These are phyloP conservation scores for Mechanitis messenoides DNA, from an alignment of 2,888 invertebrate species.

Conservation along the genomic window DNA sequence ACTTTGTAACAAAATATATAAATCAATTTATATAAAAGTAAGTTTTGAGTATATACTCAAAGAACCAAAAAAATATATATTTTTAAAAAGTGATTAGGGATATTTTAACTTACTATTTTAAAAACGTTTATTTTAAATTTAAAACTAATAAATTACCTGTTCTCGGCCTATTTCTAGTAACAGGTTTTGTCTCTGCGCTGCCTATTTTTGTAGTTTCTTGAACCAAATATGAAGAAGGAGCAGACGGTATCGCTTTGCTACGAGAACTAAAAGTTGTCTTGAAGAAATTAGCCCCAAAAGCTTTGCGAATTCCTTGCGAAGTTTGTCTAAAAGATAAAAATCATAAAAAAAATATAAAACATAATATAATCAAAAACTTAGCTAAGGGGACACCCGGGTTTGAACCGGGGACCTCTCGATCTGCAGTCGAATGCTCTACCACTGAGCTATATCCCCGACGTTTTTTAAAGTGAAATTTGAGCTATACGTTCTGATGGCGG, in stretches of 20 bases:
- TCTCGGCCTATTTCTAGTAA: conserved; percentile 68
- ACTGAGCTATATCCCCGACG: conserved; percentile 72
- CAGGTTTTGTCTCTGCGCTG: conserved; percentile 71
- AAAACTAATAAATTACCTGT: conserved; percentile 44
- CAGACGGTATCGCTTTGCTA: conserved; percentile 62
- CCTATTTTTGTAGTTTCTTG: conserved; percentile 70
- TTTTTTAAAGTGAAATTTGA: conserved; percentile 17
- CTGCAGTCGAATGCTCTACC: conserved; percentile 76
- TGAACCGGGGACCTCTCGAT: conserved; percentile 76
- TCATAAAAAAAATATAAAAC: conserved; percentile 30
- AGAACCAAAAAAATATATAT: no score
- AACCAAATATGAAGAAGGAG: conserved; percentile 42
- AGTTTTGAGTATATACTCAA: no score
- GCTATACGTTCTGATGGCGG: background rate
- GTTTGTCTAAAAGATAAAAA: conserved; percentile 37
- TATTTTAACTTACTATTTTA: background rate
- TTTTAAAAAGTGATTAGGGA: no score
- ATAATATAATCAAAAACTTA: conserved; percentile 14
- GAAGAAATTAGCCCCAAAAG: conserved; percentile 65
- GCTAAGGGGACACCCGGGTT: conserved; percentile 72
- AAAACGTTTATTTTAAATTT: conserved; percentile 4
- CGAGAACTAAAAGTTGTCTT: conserved; percentile 69
- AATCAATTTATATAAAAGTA: no score
- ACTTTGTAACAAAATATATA: no score
- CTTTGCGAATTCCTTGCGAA: conserved; percentile 35